phyloP scores from a whole-genome alignment of 2,797 vertebrate genomes.

The Monodelphis domestica region DNA sequence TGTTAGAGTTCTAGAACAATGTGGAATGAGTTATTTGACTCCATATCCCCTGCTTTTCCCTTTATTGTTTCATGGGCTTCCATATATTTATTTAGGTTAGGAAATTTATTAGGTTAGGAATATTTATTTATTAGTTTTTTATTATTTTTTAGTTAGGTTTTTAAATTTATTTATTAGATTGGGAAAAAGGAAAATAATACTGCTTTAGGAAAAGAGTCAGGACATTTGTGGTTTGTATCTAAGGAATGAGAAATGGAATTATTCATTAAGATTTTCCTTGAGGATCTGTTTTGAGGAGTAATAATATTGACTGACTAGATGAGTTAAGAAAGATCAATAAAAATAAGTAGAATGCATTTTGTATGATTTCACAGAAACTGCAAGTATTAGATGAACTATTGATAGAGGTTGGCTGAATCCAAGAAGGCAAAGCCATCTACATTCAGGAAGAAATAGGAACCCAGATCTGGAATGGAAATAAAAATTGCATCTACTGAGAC shows the following conservation, averaged over 20 bases:
- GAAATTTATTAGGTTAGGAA: neutral
- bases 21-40: neutral
- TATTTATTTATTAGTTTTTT: too few relatives aligned
- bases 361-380: neutral
- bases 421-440: slow-evolving; percentile 1
- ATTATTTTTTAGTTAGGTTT: too few relatives aligned
- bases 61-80: neutral
- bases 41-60: neutral
- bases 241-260: slow-evolving; percentile 36
- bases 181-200: neutral
- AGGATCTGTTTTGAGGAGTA: neutral
- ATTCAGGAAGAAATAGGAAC: neutral
- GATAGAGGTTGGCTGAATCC: neutral
- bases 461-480: slow-evolving; percentile 25
- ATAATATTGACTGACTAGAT: slow-evolving; percentile 18
- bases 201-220: neutral
- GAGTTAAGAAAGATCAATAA: slow-evolving; percentile 2
- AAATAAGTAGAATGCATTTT: slow-evolving; percentile 45
- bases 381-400: slow-evolving; percentile 27
- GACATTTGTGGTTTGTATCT: neutral
- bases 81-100: too few relatives aligned
- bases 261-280: slow-evolving; percentile 19
- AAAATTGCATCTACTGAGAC: slow-evolving; percentile 7
- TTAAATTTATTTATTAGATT: neutral
- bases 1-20: neutral